phyloP scores from a whole-genome alignment of 1,140 invertebrate species.

The Tetramorium parvispinum region DNA sequence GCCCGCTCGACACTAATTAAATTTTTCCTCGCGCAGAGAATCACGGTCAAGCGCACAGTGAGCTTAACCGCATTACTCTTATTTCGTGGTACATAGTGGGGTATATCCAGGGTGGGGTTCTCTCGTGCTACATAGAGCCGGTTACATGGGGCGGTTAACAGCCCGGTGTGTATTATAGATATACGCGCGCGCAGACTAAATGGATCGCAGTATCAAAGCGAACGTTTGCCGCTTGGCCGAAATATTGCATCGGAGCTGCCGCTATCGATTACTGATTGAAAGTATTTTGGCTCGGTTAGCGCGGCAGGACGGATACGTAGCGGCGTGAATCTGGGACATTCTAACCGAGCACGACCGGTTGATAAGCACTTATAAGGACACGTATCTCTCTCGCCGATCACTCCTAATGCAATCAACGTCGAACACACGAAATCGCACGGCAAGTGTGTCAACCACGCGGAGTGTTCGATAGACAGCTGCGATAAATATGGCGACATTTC shows the following conservation, averaged over 20 bases:
- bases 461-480: neutral
- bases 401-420: conserved; percentile 4
- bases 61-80: conserved; percentile 29
- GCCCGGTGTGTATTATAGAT: neutral
- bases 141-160: conserved; percentile 24
- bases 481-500: neutral
- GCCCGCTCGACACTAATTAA: conserved; percentile 13
- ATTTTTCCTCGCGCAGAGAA: conserved; percentile 32
- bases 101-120: neutral
- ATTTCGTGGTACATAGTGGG: neutral
- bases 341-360: conserved; percentile 29
- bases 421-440: conserved; percentile 5
- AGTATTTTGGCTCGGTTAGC: conserved; percentile 39
- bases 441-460: neutral
- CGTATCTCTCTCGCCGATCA: conserved; percentile 4
- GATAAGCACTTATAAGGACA: conserved; percentile 54
- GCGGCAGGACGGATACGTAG: neutral
- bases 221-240: conserved; percentile 17
- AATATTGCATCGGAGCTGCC: conserved; percentile 22
- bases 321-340: conserved; percentile 37
- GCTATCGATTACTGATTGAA: conserved; percentile 52
- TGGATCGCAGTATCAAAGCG: conserved; percentile 29
- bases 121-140: neutral
- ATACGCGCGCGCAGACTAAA: conserved; percentile 25
- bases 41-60: conserved; percentile 30